Conservation (phyloP, 2,113 vertebrate species). For the Siniperca knerii region DNA sequence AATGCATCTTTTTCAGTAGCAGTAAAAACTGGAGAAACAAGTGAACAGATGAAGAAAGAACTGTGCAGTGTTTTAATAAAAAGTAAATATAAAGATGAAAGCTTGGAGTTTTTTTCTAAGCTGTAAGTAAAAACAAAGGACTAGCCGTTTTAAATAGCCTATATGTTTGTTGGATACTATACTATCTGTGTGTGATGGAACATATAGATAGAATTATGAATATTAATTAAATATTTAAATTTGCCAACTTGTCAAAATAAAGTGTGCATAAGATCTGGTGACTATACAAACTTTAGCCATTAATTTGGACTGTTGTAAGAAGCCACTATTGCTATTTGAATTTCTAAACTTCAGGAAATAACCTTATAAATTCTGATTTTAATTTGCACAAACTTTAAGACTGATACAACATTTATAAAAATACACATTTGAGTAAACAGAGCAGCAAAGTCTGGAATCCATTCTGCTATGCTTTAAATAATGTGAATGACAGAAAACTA, state of each 20-base stretch:
- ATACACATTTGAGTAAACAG: background rate
- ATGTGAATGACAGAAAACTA: background rate
- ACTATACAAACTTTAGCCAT: background rate
- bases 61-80: background rate
- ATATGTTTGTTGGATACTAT: background rate
- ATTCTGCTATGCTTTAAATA: background rate
- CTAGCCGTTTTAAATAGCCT: background rate
- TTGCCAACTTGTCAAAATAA: background rate
- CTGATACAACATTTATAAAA: background rate
- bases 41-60: background rate
- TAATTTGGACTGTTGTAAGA: background rate
- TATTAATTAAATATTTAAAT: background rate
- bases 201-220: background rate
- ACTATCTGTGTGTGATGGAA: background rate
- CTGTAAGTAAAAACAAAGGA: too few species aligned
- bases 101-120: background rate
- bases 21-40: background rate
- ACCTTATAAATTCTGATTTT: background rate
- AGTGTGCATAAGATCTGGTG: background rate
- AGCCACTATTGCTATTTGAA: background rate
- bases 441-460: background rate
- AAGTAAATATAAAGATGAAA: background rate
- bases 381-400: background rate
- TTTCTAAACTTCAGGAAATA: background rate
- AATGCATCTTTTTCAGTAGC: background rate